Evolutionary conservation across 2,113 vertebrate genomes (phyloP).

Genomic region (Callipepla californica): DNA sequence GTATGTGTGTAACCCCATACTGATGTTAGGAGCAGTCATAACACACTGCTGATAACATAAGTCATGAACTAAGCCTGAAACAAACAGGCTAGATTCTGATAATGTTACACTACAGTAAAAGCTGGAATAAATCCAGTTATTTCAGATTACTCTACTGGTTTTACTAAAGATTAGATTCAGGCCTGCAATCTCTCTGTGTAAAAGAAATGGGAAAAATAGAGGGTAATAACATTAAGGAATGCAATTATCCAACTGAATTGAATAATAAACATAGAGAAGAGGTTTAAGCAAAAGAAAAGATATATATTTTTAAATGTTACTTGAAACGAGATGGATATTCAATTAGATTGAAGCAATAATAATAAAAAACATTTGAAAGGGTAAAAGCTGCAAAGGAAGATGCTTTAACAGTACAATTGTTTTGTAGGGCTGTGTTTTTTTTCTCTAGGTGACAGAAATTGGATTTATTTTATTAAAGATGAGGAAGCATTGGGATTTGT

Average conservation of each 20-base stretch:
- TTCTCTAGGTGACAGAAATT: neutral
- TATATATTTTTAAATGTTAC: conserved; percentile 34
- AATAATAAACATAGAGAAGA: conserved; percentile 50
- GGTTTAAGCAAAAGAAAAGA: conserved; percentile 50
- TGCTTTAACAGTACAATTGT: conserved; percentile 14
- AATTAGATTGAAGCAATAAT: conserved; percentile 61
- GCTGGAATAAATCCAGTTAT: conserved; percentile 30
- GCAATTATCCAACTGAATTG: conserved; percentile 54
- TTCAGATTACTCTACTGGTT: conserved; percentile 39
- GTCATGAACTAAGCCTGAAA: neutral
- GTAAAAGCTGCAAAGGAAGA: neutral
- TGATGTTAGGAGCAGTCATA: neutral
- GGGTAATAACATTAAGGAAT: conserved; percentile 62
- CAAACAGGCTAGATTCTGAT: neutral
- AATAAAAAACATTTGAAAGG: conserved; percentile 21
- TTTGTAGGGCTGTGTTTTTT: neutral
- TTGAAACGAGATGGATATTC: conserved; percentile 64
- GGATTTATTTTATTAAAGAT: neutral
- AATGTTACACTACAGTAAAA: conserved; percentile 15
- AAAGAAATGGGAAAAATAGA: conserved; percentile 42
- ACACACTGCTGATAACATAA: neutral
- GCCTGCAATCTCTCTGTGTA: neutral
- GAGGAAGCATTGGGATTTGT: neutral
- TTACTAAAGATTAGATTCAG: conserved; percentile 55
- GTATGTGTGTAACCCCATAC: neutral